These are phyloP conservation scores for Spondyliosoma cantharus DNA, from an alignment of 2,797 vertebrate species.

Conservation along the genomic window DNA sequence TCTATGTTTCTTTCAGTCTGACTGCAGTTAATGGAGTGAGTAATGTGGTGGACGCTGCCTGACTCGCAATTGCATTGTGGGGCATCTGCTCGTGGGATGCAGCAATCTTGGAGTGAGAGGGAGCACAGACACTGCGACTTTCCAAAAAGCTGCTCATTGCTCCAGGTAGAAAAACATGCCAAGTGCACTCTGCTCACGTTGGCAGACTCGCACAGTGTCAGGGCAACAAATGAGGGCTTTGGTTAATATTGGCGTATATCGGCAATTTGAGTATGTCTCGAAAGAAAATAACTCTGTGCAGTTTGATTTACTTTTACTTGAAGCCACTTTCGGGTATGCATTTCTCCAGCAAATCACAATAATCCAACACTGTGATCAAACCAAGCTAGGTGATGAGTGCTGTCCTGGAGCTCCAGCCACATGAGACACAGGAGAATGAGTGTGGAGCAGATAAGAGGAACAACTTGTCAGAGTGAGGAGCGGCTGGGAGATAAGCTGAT, in stretches of 20 bases:
- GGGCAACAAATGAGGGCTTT: background rate
- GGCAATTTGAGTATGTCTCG: background rate
- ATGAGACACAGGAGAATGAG: slow-evolving; percentile 55
- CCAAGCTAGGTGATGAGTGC: slow-evolving; percentile 42
- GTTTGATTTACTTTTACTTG: slow-evolving; percentile 4
- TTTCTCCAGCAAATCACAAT: slow-evolving; percentile 37
- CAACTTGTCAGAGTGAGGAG: slow-evolving; percentile 58
- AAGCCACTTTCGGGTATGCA: background rate
- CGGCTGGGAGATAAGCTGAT: slow-evolving; percentile 59
- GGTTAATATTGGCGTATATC: background rate
- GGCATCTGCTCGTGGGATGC: slow-evolving; percentile 21
- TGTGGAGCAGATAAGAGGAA: slow-evolving; percentile 59
- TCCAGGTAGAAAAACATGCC: slow-evolving; percentile 24
- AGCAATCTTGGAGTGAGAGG: slow-evolving; percentile 12
- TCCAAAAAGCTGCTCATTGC: slow-evolving; percentile 18
- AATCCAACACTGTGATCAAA: slow-evolving; percentile 42
- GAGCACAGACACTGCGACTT: slow-evolving; percentile 8
- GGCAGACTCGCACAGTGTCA: background rate
- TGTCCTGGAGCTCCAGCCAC: slow-evolving; percentile 44
- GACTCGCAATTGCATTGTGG: slow-evolving; percentile 33
- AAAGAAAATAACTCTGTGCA: background rate
- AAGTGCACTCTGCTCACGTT: background rate
- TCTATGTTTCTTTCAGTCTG: slow-evolving; percentile 9
- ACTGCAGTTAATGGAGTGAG: slow-evolving; percentile 40
- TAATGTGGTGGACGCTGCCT: slow-evolving; percentile 16